A percentile compares a stretch with the other conserved stretches of the same genome.
phyloP scores from a whole-genome alignment of 1,140 invertebrate genomes.

The Procambarus virginalis region DNA sequence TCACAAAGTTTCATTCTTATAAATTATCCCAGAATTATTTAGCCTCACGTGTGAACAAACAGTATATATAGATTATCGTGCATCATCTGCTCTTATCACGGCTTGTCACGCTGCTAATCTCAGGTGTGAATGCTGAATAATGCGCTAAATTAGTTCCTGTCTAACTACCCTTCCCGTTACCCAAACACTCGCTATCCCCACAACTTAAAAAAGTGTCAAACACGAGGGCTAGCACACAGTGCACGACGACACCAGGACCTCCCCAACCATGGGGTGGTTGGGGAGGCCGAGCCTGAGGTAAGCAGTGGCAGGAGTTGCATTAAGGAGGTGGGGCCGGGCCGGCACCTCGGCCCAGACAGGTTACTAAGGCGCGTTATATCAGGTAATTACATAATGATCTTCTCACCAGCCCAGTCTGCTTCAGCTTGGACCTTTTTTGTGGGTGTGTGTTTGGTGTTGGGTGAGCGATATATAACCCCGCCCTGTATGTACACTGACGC shows the following conservation, averaged over 20 bases:
- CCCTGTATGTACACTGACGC: too few relatives aligned
- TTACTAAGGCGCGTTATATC: neutral
- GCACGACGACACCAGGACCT: too few relatives aligned
- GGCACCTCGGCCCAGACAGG: neutral
- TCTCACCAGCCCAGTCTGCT: neutral
- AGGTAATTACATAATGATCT: neutral
- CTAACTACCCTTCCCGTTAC: neutral
- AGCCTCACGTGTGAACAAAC: neutral
- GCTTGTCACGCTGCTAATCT: neutral
- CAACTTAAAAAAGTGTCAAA: too few relatives aligned
- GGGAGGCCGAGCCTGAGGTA: too few relatives aligned
- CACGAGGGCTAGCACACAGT: too few relatives aligned
- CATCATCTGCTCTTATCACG: neutral
- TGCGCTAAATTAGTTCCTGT: neutral
- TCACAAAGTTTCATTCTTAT: neutral
- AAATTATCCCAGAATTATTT: neutral
- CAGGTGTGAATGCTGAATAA: neutral
- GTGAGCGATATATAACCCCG: neutral
- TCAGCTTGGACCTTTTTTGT: neutral
- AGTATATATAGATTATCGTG: conserved; percentile 12
- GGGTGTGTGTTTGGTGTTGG: neutral
- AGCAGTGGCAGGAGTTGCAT: neutral
- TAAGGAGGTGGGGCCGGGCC: neutral
- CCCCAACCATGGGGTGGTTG: too few relatives aligned
- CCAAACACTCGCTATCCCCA: too few relatives aligned